A percentile compares a stretch with the other conserved stretches of the same genome.
Conservation (phyloP, 2,797 vertebrate genomes). For the Myripristis jacobus region DNA sequence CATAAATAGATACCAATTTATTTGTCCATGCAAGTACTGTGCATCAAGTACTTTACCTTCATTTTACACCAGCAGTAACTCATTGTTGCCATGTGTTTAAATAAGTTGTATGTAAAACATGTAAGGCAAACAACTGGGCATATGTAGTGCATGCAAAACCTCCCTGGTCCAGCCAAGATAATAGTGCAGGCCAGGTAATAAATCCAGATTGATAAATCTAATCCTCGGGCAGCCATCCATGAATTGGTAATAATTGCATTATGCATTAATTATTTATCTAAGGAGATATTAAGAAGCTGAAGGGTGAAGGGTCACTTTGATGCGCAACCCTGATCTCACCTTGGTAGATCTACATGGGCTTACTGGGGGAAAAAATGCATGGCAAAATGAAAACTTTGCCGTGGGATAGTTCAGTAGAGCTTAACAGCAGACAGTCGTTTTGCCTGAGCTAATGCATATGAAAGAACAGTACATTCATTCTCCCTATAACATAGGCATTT, state of each 20-base stretch:
- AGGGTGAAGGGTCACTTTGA: conserved; percentile 22
- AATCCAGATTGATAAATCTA: conserved; percentile 9
- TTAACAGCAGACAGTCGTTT: no score
- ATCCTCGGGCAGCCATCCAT: neutral
- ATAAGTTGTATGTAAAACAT: neutral
- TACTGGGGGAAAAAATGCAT: no score
- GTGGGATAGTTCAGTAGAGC: no score
- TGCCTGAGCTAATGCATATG: no score
- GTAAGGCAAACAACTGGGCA: neutral
- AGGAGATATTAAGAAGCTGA: conserved; percentile 9
- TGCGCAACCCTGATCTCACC: neutral
- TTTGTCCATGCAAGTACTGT: neutral
- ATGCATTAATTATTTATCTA: conserved; percentile 22
- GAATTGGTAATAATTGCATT: conserved; percentile 10
- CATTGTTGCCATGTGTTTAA: conserved; percentile 7
- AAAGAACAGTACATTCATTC: no score
- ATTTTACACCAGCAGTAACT: neutral
- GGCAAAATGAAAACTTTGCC: no score
- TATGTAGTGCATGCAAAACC: conserved; percentile 1
- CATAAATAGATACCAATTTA: conserved; percentile 14
- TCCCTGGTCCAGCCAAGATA: neutral
- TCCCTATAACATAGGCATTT: no score
- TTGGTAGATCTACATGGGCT: no score
- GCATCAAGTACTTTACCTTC: neutral
- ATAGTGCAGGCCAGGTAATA: neutral